Base-by-base conservation (phyloP, 1,140 invertebrate species). In the Drosophila ironensis region DNA sequence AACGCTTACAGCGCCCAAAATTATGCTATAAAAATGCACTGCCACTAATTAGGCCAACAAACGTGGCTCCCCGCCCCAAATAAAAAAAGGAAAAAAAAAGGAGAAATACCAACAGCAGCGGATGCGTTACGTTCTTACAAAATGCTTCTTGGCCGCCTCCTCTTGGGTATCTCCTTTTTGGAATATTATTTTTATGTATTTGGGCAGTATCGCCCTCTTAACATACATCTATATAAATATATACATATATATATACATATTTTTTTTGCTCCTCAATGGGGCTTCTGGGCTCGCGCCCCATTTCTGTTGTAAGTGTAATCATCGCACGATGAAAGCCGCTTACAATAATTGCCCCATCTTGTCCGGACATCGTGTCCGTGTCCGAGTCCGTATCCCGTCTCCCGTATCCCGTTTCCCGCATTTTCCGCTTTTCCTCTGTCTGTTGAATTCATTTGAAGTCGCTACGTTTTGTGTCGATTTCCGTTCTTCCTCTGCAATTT, bases 291-390 rank as follows among this genome's bases (percentile, higher is more conserved):
- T 72, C 53, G 64, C 67, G 78, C 78, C 53, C 78, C 73, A 77
- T 78, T 84, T 84, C 74, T 71, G 80, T 45, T 86, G 80, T 86
- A 80, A 87, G 80, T 86, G 80, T 86, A 86, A 86, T 87, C 80
- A 86, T 84, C 69, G 80, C 80, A 74, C 70, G 74, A 80, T 86
- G 74, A 86, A 86, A 86, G 80, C 80, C 80, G 80, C 80, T 86
- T 86, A 86, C 81, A 86, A 80, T 86, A 86, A 86, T 80, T 86
- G 80, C 80, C 66, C 59, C 64, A 72, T 82, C 53, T 84, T 84
- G 78, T 78, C 78, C 53, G 74, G 59, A 73, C 77, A 82, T 70
- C 71, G 78, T 66, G 48, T 60, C 61, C 48, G 41, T 6, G 28
- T 68, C 53, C 35, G 5, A 12, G n/a, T 12, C n/a, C n/a, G 16